These are phyloP conservation scores for Neolamprologus brichardi DNA, from an alignment of 2,113 vertebrate genomes.

Conservation along the genomic window DNA sequence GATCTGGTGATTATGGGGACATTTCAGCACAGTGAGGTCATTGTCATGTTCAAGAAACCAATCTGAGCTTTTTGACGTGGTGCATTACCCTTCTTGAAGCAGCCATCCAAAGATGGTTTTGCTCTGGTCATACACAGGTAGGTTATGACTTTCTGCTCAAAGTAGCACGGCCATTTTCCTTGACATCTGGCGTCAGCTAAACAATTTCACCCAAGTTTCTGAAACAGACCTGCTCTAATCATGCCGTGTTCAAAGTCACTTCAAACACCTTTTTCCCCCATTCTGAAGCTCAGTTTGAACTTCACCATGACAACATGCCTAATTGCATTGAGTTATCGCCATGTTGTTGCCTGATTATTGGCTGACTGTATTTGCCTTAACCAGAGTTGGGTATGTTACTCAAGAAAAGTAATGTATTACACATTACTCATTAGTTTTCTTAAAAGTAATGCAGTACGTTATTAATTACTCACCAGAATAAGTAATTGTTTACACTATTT, in stretches of 20 bases:
- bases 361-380: neutral
- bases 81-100: neutral
- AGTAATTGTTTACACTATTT: neutral
- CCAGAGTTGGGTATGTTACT: neutral
- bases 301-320: neutral
- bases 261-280: accelerated
- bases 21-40: neutral
- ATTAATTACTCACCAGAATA: neutral
- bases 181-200: neutral
- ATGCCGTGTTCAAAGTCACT: neutral
- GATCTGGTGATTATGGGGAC: neutral
- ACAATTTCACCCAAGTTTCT: accelerated
- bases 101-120: accelerated
- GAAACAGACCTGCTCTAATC: neutral
- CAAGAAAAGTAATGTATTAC: neutral
- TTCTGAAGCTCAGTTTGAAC: neutral
- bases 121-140: neutral
- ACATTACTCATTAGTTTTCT: neutral
- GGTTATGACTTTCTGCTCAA: neutral
- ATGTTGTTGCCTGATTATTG: neutral
- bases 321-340: neutral
- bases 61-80: neutral
- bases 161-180: neutral
- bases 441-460: neutral
- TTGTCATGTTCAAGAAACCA: neutral